A percentile compares a stretch with the other conserved stretches of the same genome.
Conservation (phyloP, 2,113 vertebrate species). For the Mustela nigripes region DNA sequence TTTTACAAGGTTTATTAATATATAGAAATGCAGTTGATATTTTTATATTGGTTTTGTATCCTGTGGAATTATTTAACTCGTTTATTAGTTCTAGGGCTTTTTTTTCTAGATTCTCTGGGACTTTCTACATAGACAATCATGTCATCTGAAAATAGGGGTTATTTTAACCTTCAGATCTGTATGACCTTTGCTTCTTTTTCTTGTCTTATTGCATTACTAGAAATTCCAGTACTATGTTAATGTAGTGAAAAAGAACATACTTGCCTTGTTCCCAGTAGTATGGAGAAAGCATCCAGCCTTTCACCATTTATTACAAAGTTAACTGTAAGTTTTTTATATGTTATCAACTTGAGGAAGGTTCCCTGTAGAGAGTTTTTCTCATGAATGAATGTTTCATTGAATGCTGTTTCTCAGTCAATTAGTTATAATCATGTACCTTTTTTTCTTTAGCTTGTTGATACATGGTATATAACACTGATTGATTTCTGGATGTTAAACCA, state of each 20-base stretch:
- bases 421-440: background rate
- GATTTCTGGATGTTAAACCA: background rate
- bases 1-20: background rate
- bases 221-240: background rate
- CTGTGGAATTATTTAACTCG: background rate
- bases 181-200: background rate
- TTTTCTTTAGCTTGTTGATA: background rate
- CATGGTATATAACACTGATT: background rate
- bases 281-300: background rate
- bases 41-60: background rate
- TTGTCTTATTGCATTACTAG: background rate
- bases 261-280: background rate
- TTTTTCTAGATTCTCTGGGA: background rate
- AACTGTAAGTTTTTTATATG: background rate
- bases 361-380: background rate
- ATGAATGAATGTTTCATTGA: background rate
- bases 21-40: background rate
- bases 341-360: background rate
- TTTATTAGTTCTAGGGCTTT: background rate
- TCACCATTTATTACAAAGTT: background rate
- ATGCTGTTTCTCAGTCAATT: background rate
- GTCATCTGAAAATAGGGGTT: background rate
- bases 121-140: background rate
- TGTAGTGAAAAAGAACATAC: background rate
- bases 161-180: background rate